Percentiles rank a stretch among this genome's conserved stretches.
Evolutionary conservation across 1,140 invertebrate genomes (phyloP).

Genomic region (Galendromus occidentalis): DNA sequence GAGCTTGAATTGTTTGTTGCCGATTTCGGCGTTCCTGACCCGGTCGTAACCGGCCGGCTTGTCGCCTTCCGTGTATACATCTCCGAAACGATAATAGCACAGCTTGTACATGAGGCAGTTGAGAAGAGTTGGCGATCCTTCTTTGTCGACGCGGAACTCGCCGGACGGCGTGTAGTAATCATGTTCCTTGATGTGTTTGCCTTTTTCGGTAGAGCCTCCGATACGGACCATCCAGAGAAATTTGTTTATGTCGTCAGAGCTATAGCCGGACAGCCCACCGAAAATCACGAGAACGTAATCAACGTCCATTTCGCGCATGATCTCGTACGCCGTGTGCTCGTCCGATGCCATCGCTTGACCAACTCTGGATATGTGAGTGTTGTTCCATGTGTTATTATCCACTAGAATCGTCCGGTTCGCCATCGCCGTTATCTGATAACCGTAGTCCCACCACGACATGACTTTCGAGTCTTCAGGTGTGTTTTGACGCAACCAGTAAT

Average conservation of each 20-base stretch:
- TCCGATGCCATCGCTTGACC: constrained; percentile 92
- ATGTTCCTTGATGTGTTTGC: constrained; percentile 79
- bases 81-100: constrained; percentile 83
- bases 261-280: constrained; percentile 92
- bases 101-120: constrained; percentile 93
- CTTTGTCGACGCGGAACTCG: constrained; percentile 79
- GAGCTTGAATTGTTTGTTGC: constrained; percentile 81
- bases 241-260: constrained; percentile 95
- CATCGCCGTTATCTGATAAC: constrained; percentile 98
- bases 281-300: constrained; percentile 96
- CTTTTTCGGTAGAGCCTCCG: constrained; percentile 81
- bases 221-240: constrained; percentile 99
- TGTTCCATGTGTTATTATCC: constrained; percentile 99
- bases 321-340: constrained; percentile 89
- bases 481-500: constrained; percentile 94
- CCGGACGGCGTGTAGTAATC: constrained; percentile 87
- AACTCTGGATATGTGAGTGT: constrained; percentile 89
- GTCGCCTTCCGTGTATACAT: constrained; percentile 82
- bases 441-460: constrained; percentile 99
- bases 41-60: constrained; percentile 74
- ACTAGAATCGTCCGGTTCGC: constrained; percentile 92
- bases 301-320: constrained; percentile 89
- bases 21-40: constrained; percentile 73
- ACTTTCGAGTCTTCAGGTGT: constrained; percentile 77
- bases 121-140: constrained; percentile 60